phyloP scores from a whole-genome alignment of 2,888 invertebrate genomes.

The Ochlodes sylvanus region DNA sequence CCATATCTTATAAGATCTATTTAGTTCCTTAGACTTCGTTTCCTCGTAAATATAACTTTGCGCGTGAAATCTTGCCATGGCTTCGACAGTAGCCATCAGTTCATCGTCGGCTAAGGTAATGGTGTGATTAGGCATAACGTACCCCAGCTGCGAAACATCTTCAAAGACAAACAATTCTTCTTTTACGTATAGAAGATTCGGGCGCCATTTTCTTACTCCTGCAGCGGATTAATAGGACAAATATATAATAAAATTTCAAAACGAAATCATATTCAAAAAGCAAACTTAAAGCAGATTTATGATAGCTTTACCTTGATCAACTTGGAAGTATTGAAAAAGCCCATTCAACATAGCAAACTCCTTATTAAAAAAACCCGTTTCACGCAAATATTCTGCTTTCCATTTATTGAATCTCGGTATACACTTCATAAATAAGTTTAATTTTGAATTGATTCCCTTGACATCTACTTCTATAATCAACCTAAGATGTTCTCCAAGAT shows the following conservation, averaged over 20 bases:
- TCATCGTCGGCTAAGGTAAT: conserved; percentile 65
- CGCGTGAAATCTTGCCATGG: conserved; percentile 80
- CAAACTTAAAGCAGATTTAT: background rate
- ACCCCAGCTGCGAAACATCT: conserved; percentile 64
- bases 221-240: conserved; percentile 30
- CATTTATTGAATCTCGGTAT: conserved; percentile 81
- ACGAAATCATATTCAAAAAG: background rate
- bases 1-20: conserved; percentile 67
- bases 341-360: conserved; percentile 66
- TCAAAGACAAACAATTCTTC: conserved; percentile 73
- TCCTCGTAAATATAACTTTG: conserved; percentile 78
- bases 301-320: conserved; percentile 56
- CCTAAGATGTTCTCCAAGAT: conserved; percentile 71
- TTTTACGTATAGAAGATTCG: conserved; percentile 57
- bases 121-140: conserved; percentile 61
- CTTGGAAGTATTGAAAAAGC: conserved; percentile 62
- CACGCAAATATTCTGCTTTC: conserved; percentile 67
- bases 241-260: background rate
- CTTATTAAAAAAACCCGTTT: conserved; percentile 65
- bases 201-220: conserved; percentile 67
- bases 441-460: conserved; percentile 46
- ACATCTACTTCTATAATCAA: conserved; percentile 55
- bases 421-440: conserved; percentile 85
- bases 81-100: conserved; percentile 66
- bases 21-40: conserved; percentile 60